These are phyloP conservation scores for Marcusenius ussheri DNA, from an alignment of 2,113 vertebrate species.

Conservation along the genomic window DNA sequence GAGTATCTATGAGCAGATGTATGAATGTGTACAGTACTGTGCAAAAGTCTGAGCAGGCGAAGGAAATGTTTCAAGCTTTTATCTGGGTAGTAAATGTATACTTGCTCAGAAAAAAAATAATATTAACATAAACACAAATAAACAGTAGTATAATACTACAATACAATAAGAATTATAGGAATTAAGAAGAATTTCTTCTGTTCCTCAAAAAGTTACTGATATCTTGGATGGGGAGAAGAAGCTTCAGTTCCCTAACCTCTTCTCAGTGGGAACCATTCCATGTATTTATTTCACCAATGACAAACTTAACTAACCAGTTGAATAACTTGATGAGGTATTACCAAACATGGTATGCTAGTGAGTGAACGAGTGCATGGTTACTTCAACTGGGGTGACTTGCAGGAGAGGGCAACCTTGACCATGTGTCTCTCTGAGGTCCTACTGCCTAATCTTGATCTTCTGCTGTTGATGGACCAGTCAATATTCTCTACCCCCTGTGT, in stretches of 20 bases:
- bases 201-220: neutral
- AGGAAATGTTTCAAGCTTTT: neutral
- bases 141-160: neutral
- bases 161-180: neutral
- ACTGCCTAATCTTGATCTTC: neutral
- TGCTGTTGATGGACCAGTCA: neutral
- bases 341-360: neutral
- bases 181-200: neutral
- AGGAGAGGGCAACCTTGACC: neutral
- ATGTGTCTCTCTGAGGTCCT: neutral
- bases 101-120: neutral
- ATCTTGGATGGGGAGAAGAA: neutral
- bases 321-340: neutral
- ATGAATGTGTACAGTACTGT: neutral
- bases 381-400: neutral
- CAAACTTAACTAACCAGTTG: neutral
- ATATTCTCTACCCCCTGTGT: neutral
- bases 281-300: neutral
- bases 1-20: conserved; percentile 57
- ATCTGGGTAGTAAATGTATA: neutral
- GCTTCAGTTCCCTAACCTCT: neutral
- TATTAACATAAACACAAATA: neutral
- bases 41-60: neutral
- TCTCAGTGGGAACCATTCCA: neutral
- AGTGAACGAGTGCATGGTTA: neutral